These are phyloP conservation scores for Lochmaea crataegi DNA, from an alignment of 2,888 invertebrate genomes.

Conservation along the genomic window DNA sequence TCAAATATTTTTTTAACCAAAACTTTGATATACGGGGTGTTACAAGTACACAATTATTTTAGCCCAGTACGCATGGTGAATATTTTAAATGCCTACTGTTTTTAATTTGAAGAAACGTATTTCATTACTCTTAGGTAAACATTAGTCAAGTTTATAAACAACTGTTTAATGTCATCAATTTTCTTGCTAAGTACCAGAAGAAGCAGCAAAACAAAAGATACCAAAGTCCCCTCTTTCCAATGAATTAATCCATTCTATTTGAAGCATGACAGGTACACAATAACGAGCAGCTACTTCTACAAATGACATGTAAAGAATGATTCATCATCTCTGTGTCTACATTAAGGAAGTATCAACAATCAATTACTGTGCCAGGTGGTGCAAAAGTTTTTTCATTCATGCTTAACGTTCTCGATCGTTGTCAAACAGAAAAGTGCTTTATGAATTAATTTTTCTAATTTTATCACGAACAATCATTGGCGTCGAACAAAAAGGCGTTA, in stretches of 20 bases:
- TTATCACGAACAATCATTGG: neutral
- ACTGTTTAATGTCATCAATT: neutral
- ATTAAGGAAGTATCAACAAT: conserved; percentile 20
- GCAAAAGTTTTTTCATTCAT: conserved; percentile 17
- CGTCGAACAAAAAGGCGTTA: neutral
- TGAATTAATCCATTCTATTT: conserved; percentile 6
- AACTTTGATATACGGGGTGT: too few species aligned
- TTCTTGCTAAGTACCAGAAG: neutral
- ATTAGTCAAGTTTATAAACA: neutral
- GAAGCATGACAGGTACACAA: conserved; percentile 32
- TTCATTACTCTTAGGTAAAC: neutral
- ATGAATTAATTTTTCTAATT: conserved; percentile 1
- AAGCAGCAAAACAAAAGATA: neutral
- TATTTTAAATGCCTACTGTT: neutral
- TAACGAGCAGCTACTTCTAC: conserved; percentile 27
- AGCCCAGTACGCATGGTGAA: too few species aligned
- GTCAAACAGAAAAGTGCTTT: neutral
- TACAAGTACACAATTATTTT: too few species aligned
- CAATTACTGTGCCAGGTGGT: conserved; percentile 24
- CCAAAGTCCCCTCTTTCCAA: neutral
- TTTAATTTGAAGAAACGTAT: neutral
- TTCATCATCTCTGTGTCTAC: conserved; percentile 20
- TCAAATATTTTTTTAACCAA: too few species aligned
- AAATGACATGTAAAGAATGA: conserved; percentile 24
- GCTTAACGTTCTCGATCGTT: neutral